phyloP scores from a whole-genome alignment of 1,140 invertebrate species.

The Thaumetopoea pityocampa region DNA sequence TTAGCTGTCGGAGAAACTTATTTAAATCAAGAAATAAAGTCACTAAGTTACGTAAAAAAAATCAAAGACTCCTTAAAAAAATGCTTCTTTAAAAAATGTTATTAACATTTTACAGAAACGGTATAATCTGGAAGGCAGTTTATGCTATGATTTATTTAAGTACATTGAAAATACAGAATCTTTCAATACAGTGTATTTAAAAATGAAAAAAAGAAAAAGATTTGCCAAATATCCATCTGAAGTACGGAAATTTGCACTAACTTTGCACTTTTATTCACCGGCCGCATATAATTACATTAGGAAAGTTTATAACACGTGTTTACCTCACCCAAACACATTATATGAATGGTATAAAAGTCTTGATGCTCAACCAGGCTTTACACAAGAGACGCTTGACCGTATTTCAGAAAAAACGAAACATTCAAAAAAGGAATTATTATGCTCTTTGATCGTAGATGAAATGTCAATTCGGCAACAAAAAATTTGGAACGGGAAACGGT shows the following conservation, averaged over 20 bases:
- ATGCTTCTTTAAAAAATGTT: no score
- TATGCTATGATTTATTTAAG: no score
- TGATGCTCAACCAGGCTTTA: conserved; percentile 20
- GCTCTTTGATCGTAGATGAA: conserved; percentile 35
- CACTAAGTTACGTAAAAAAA: no score
- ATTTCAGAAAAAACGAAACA: conserved; percentile 22
- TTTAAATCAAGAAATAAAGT: no score
- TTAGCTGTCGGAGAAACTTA: no score
- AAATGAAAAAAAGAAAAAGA: no score
- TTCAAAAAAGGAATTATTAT: conserved; percentile 21
- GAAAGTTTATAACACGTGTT: conserved; percentile 8
- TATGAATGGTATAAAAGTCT: conserved; percentile 15
- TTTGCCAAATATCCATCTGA: conserved; percentile 15
- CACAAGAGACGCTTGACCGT: conserved; percentile 15
- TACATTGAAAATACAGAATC: no score
- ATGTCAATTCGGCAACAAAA: conserved; percentile 22
- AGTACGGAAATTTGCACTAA: conserved; percentile 18
- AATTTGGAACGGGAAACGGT: conserved; percentile 8
- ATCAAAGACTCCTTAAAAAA: no score
- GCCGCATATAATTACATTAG: conserved; percentile 18
- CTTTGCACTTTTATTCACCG: conserved; percentile 22
- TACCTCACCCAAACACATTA: conserved; percentile 19
- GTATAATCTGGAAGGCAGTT: no score
- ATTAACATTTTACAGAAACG: no score
- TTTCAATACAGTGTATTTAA: no score